Conservation (phyloP, 2,888 invertebrate species). For the Plutella xylostella region DNA sequence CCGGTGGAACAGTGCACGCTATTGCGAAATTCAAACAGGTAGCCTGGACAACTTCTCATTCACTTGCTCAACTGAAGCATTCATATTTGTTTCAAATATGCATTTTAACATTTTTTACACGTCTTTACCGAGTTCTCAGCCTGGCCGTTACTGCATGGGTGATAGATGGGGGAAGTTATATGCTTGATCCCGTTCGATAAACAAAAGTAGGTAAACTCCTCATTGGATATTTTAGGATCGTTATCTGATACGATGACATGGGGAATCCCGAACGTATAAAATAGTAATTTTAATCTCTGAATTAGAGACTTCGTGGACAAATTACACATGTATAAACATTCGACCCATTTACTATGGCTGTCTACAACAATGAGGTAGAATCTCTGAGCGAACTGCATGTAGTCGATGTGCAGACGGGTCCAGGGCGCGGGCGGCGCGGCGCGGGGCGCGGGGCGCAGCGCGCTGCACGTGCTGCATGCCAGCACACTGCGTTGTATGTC, state of each 20-base stretch:
- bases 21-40: neutral
- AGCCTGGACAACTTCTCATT: neutral
- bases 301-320: neutral
- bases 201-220: neutral
- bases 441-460: neutral
- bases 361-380: neutral
- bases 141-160: neutral
- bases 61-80: neutral
- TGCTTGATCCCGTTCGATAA: neutral
- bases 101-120: neutral
- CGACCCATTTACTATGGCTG: neutral
- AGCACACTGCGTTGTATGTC: constrained; percentile 12
- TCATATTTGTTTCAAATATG: neutral
- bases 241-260: neutral
- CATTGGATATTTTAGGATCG: neutral
- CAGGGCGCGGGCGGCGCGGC: neutral
- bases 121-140: neutral
- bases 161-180: neutral
- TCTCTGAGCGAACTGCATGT: neutral
- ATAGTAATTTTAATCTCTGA: neutral
- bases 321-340: neutral
- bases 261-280: neutral
- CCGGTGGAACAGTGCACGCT: neutral
- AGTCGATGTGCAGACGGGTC: neutral
- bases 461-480: neutral